A percentile compares a stretch with the other conserved stretches of the same genome.
Conservation (phyloP, 1,140 invertebrate genomes). For the Scaptomyza montana region DNA sequence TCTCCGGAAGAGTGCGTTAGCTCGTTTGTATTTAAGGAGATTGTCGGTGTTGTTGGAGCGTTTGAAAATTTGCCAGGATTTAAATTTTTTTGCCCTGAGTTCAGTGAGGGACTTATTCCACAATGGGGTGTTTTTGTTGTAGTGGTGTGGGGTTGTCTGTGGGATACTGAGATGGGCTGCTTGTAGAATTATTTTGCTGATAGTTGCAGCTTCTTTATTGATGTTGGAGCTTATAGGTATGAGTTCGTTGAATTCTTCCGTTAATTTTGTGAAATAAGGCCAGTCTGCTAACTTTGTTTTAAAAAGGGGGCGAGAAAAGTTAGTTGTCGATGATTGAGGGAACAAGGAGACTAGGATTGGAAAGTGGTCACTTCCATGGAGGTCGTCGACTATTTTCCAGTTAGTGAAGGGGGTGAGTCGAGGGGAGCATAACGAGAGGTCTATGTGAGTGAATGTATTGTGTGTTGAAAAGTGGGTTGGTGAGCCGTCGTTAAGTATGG, state of each 20-base stretch:
- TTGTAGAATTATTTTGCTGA: background rate
- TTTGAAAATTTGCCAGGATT: background rate
- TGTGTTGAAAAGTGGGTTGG: too few relatives aligned
- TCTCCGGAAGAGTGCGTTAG: slow-evolving; percentile 3
- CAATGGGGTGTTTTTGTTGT: slow-evolving; percentile 3
- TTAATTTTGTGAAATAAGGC: background rate
- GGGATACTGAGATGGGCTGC: background rate
- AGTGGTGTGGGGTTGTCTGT: background rate
- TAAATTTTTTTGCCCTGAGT: slow-evolving; percentile 4
- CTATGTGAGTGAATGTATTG: too few relatives aligned
- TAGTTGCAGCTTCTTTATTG: background rate
- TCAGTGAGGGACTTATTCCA: slow-evolving; percentile 1
- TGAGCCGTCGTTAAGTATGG: too few relatives aligned
- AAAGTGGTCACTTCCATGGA: too few relatives aligned
- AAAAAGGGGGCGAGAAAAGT: too few relatives aligned
- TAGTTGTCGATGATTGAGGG: too few relatives aligned
- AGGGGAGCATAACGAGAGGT: too few relatives aligned
- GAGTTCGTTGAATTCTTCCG: background rate
- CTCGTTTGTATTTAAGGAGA: background rate
- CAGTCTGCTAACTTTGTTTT: too few relatives aligned
- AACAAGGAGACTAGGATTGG: too few relatives aligned
- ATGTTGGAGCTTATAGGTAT: background rate
- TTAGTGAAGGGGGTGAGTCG: too few relatives aligned
- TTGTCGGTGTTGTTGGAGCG: background rate
- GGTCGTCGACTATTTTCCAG: too few relatives aligned